A percentile compares a stretch with the other conserved stretches of the same genome.
phyloP scores from a whole-genome alignment of 2,797 vertebrate genomes.

The Tauraco hartlaubi region DNA sequence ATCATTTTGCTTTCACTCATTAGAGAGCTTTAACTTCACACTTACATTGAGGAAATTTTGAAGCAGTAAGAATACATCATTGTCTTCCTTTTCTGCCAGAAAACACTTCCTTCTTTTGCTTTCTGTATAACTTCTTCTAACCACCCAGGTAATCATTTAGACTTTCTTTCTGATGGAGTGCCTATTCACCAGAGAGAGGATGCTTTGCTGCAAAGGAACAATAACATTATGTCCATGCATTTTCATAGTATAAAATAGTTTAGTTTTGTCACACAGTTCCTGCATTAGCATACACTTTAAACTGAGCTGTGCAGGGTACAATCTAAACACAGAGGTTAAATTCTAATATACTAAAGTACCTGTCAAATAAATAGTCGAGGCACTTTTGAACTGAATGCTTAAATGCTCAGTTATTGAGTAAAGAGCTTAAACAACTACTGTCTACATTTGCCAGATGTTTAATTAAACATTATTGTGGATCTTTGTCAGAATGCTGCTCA shows the following conservation, averaged over 20 bases:
- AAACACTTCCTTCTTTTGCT: background rate
- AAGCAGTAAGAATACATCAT: background rate
- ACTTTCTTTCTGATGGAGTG: background rate
- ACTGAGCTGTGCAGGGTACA: background rate
- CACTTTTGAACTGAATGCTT: background rate
- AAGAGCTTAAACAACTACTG: constrained; percentile 4
- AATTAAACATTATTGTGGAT: background rate
- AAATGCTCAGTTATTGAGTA: background rate
- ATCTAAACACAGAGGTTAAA: background rate
- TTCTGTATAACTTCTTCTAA: background rate
- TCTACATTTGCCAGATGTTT: constrained; percentile 24
- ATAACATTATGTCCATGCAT: background rate
- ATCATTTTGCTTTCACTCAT: background rate
- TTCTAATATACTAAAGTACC: background rate
- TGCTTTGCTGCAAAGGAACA: background rate
- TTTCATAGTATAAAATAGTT: background rate
- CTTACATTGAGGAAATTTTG: background rate
- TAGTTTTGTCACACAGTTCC: background rate
- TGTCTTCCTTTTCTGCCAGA: background rate
- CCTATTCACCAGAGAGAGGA: background rate
- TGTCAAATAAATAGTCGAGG: background rate
- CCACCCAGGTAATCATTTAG: background rate
- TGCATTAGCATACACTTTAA: background rate
- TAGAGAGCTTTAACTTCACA: background rate
- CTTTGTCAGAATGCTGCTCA: background rate